Base-by-base conservation (phyloP, 2,797 vertebrate genomes). In the Aphelocoma californica region DNA sequence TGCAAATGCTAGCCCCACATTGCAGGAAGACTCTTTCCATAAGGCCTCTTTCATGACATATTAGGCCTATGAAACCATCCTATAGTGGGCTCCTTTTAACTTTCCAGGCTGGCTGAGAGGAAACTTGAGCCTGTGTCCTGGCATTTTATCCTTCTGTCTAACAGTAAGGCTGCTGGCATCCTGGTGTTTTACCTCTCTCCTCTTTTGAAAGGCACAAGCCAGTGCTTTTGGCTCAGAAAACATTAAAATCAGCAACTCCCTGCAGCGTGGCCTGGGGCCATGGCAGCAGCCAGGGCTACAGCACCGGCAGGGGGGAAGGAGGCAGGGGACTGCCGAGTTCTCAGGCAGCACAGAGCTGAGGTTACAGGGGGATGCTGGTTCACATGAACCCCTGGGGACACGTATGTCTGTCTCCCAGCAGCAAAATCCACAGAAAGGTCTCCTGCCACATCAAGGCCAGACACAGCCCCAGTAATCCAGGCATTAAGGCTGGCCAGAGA, bases 351-450 rank as follows among this genome's bases (percentile, higher is more conserved):
- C 45, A 94, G 83, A 80, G 15, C 62, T 62, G 84, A 92, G 69
- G 38, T 89, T 84, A 88, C 32, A 90, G 50, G 19, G n/a, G 65
- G 54, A 93, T 51, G 72, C 60, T 91, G 53, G 58, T 92, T 97
- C 93, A 91, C 95, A 95, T 0, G 2, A 86, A 70, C 44, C 80
- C 45, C 77, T 38, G 28, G 90, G 74, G 85, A 80, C 28, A 83
- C 44, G 53, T 28, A 62, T 0, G 0, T 51, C 42, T 66, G 42
- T 64, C 44, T 87, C 66, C 62, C 69, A 88, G 75, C 36, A 56
- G 73, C 66, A 94, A 85, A 91, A 78, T 45, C 40, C 72, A 38
- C 2, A 6, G 75, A 81, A 85, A 78, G 36, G 44, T 66, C 19
- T 57, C 67, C 64, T 4, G 2, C 48, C 26, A 53, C 0, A 1